Evolutionary conservation across 2,797 vertebrate species (phyloP).

Genomic region (Momotus momota): DNA sequence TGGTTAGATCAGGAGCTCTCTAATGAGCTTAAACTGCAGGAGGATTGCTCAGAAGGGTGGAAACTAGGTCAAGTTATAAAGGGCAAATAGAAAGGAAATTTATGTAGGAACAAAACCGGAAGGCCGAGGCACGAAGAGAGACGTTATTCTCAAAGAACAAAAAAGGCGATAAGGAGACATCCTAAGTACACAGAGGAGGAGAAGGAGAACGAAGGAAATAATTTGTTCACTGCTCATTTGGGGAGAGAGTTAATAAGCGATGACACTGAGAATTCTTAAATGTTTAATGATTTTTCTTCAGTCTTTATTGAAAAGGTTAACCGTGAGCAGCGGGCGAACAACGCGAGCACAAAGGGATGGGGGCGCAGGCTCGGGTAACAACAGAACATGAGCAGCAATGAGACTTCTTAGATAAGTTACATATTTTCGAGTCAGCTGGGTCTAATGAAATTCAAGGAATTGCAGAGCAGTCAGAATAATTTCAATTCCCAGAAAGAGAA

Average conservation of each 20-base stretch:
- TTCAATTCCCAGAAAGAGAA: conserved; percentile 47
- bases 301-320: not conserved
- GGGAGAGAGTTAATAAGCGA: conserved; percentile 6
- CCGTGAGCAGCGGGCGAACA: not conserved
- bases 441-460: conserved; percentile 39
- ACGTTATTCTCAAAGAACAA: not conserved
- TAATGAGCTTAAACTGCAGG: conserved; percentile 65
- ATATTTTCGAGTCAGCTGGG: conserved; percentile 11
- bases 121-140: conserved; percentile 15
- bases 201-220: not conserved
- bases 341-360: not conserved
- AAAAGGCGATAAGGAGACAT: not conserved
- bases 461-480: conserved; percentile 45
- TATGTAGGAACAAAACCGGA: conserved; percentile 24
- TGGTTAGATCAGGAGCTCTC: conserved; percentile 28
- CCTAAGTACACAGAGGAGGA: not conserved
- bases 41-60: conserved; percentile 62
- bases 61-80: conserved; percentile 67
- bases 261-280: not conserved
- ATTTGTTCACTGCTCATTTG: not conserved
- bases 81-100: conserved; percentile 48
- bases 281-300: conserved; percentile 10
- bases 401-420: not conserved
- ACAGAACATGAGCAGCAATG: not conserved
- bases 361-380: not conserved